Percentiles rank a stretch among this genome's conserved stretches.
These are phyloP conservation scores for Drosophila kokeensis DNA, from an alignment of 2,888 invertebrate species.

Conservation along the genomic window DNA sequence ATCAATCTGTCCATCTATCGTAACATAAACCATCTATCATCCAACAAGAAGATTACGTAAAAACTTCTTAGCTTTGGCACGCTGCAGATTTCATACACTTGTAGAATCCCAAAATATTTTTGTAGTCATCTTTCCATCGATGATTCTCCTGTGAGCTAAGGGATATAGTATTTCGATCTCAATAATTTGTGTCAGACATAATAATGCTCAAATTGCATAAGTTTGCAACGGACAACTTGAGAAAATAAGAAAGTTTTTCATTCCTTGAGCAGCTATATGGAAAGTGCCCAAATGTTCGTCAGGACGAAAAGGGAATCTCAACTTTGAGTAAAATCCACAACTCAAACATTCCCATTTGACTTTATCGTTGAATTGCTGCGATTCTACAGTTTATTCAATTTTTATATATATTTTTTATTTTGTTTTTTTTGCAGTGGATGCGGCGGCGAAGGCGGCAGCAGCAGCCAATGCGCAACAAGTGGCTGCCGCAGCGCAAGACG, in stretches of 20 bases:
- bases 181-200: no score
- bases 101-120: no score
- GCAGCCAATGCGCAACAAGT: constrained; percentile 74
- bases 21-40: background rate
- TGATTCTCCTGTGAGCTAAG: background rate
- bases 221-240: no score
- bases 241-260: background rate
- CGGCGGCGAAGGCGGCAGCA: constrained; percentile 68
- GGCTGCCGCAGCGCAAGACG: constrained; percentile 82
- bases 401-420: constrained; percentile 1
- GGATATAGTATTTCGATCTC: background rate
- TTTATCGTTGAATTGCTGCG: constrained; percentile 5
- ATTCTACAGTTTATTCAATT: constrained; percentile 32
- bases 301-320: background rate
- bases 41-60: background rate
- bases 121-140: background rate
- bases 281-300: background rate
- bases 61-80: background rate
- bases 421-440: constrained; percentile 75
- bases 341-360: background rate
- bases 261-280: background rate
- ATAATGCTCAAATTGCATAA: no score
- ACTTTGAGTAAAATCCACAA: no score
- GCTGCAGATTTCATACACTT: no score
- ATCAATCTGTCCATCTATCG: no score